Percentiles rank a stretch among this genome's conserved stretches.
Conservation (phyloP, 2,797 vertebrate genomes). For the Masticophis lateralis region DNA sequence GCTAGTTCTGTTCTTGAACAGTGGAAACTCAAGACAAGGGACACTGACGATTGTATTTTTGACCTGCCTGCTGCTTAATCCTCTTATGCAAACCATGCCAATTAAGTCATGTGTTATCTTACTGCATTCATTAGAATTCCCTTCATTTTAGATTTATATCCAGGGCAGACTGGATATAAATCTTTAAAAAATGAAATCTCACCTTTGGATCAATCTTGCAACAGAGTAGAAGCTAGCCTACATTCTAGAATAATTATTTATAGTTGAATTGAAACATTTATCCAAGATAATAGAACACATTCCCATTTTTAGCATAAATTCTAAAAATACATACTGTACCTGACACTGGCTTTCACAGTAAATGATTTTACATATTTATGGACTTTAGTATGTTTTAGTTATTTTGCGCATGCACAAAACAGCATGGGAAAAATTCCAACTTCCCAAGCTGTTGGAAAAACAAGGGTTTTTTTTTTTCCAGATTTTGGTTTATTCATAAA, state of each 20-base stretch:
- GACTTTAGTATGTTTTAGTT: background rate
- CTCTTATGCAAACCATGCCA: background rate
- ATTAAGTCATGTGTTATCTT: background rate
- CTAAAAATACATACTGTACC: background rate
- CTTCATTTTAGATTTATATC: too few relatives aligned
- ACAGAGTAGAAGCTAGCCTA: background rate
- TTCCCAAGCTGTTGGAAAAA: background rate
- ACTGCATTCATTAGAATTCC: background rate
- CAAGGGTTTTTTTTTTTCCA: background rate
- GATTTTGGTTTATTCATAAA: background rate
- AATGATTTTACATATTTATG: background rate
- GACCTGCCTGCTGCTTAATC: background rate
- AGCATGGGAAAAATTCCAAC: background rate
- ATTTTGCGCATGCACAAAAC: background rate
- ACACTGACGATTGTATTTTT: background rate
- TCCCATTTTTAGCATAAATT: background rate
- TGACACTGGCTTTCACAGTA: background rate
- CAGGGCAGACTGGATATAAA: background rate
- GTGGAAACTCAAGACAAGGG: background rate
- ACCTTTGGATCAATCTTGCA: background rate
- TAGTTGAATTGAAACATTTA: background rate
- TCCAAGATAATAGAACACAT: background rate
- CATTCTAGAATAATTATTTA: background rate
- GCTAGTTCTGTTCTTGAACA: accelerated
- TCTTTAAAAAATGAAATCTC: background rate